phyloP scores from a whole-genome alignment of 1,140 invertebrate species.

The Dreissena polymorpha region DNA sequence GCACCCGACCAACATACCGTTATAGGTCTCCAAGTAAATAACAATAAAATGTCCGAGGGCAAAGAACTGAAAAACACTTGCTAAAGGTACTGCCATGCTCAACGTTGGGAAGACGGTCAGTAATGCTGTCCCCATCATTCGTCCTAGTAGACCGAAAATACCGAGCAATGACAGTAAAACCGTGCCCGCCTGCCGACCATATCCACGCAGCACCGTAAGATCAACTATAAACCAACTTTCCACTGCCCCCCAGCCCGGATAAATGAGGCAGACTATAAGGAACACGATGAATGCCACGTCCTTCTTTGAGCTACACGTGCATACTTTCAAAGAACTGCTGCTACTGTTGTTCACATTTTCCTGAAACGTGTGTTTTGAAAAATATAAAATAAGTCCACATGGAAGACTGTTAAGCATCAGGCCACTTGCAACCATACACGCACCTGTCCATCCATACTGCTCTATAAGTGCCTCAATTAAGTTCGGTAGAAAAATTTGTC shows the following conservation, averaged over 20 bases:
- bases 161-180: constrained; percentile 23
- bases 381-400: constrained; percentile 32
- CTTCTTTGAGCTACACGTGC: constrained; percentile 40
- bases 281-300: constrained; percentile 37
- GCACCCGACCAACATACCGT: constrained; percentile 22
- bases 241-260: constrained; percentile 26
- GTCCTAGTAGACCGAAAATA: constrained; percentile 13
- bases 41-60: constrained; percentile 20
- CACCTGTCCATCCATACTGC: constrained; percentile 10
- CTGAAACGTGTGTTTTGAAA: constrained; percentile 12
- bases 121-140: constrained; percentile 15
- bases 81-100: constrained; percentile 25
- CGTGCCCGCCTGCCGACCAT: constrained; percentile 32
- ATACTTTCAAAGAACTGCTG: not conserved
- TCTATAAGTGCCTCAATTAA: constrained; percentile 1
- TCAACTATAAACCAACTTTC: constrained; percentile 48
- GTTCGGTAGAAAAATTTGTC: constrained; percentile 12
- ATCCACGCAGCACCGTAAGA: constrained; percentile 32
- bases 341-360: not conserved
- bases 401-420: constrained; percentile 25
- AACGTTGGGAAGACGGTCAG: constrained; percentile 9
- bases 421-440: constrained; percentile 18
- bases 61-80: constrained; percentile 15
- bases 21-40: constrained; percentile 15
- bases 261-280: constrained; percentile 17